A percentile compares a stretch with the other conserved stretches of the same genome.
Conservation (phyloP, 2,888 invertebrate species). For the Ferdinandea cuprea region DNA sequence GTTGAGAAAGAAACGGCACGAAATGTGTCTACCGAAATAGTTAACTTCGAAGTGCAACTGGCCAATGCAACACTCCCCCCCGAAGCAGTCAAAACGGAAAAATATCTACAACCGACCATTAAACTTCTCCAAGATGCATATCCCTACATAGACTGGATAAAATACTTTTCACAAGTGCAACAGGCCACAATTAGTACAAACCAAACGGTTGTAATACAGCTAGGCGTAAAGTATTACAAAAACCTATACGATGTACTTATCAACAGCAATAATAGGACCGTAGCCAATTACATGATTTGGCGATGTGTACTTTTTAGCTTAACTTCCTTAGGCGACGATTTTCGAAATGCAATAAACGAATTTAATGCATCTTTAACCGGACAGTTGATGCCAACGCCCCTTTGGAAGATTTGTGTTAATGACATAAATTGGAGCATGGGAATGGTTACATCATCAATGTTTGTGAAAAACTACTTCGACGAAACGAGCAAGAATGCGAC, state of each 20-base stretch:
- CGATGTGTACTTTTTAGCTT: slow-evolving; percentile 51
- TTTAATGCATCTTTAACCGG: slow-evolving; percentile 90
- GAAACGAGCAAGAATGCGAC: slow-evolving; percentile 86
- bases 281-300: slow-evolving; percentile 76
- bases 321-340: slow-evolving; percentile 47
- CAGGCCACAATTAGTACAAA: neutral
- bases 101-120: slow-evolving; percentile 47
- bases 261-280: slow-evolving; percentile 39
- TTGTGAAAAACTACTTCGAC: slow-evolving; percentile 85
- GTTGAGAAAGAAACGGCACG: slow-evolving; percentile 47
- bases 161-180: slow-evolving; percentile 61
- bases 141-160: slow-evolving; percentile 67
- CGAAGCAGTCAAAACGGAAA: slow-evolving; percentile 37
- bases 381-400: slow-evolving; percentile 91
- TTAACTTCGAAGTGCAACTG: slow-evolving; percentile 74
- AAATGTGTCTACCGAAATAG: slow-evolving; percentile 68
- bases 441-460: slow-evolving; percentile 85
- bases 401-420: slow-evolving; percentile 94
- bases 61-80: slow-evolving; percentile 71
- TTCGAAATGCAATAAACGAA: slow-evolving; percentile 52
- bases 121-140: slow-evolving; percentile 37
- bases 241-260: slow-evolving; percentile 58
- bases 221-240: slow-evolving; percentile 83
- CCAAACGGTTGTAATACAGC: slow-evolving; percentile 83
- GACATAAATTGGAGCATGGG: slow-evolving; percentile 93